Evolutionary conservation across 2,113 vertebrate species (phyloP).

Genomic region (Serilophus lunatus): DNA sequence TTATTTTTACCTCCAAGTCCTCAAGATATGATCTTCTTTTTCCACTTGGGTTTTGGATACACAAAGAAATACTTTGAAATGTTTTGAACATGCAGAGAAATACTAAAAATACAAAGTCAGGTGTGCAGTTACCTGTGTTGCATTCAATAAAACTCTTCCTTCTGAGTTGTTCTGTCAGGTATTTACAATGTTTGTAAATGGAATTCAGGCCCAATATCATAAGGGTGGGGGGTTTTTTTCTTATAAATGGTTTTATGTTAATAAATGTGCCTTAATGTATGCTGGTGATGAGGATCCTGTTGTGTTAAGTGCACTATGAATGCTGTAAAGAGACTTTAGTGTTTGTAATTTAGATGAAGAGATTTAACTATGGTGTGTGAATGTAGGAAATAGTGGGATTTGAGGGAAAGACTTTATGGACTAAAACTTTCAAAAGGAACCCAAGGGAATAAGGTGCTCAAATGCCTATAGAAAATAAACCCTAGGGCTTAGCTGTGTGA

Average conservation of each 20-base stretch:
- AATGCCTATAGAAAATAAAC: background rate
- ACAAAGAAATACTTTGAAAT: background rate
- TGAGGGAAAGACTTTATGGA: background rate
- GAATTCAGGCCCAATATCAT: background rate
- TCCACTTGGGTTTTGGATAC: background rate
- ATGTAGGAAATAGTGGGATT: background rate
- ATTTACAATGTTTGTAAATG: background rate
- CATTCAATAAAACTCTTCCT: background rate
- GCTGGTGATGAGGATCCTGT: background rate
- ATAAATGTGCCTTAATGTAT: background rate
- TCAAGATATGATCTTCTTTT: background rate
- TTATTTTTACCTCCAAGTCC: too few relatives aligned
- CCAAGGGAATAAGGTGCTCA: background rate
- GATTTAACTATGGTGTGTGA: background rate
- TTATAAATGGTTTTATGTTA: background rate
- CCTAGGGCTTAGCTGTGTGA: background rate
- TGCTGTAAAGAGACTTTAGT: background rate
- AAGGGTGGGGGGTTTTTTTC: background rate
- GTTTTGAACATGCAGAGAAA: background rate
- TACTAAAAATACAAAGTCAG: background rate
- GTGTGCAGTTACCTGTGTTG: background rate
- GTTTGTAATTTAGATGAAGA: background rate
- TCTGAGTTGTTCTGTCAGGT: background rate
- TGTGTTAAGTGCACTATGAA: background rate
- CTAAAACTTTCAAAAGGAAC: background rate